Evolutionary conservation across 2,888 invertebrate species (phyloP), one percentile per base, ranked within the genome.

Genomic region (Tachystola acroxantha): DNA sequence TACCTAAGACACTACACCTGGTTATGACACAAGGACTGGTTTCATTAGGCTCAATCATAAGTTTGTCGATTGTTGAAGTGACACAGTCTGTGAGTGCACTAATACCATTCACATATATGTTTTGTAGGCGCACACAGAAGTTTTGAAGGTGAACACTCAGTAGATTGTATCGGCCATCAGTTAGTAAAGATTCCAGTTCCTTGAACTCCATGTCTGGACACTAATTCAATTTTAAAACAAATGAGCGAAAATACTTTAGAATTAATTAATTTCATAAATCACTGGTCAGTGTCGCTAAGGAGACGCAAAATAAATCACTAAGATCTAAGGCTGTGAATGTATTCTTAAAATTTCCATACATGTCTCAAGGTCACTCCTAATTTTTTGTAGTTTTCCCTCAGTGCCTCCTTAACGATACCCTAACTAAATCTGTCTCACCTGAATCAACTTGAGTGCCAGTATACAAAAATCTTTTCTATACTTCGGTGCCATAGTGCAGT

Each of bases 401-500:
- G n/a, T n/a, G n/a, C n/a, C n/a, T n/a, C n/a, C n/a, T n/a, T n/a
- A n/a, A n/a, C n/a, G n/a, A n/a, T n/a, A n/a, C n/a, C n/a, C n/a
- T n/a, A n/a, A n/a, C n/a, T n/a, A n/a, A n/a, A n/a, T n/a, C 6
- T 3, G 34, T 34, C 28, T 51, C 78, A 90, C 92, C 89, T 94
- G 94, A 48, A 96, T 91, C 14, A 96, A 77, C 71, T 94, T 94
- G 10, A 96, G 80, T 19, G 94, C 89, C 4, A 94, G 87, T 71
- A 95, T 91, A 75, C 95, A 94, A 69, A 96, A 95, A 62, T 94
- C 92, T 51, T 94, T 91, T 38, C 93, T 88, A 45, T 91, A 89
- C 60, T 89, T 89, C 10, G 92, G 88, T 36, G 88, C 84, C 50
- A 88, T 74, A 12, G 73, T 72, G 46, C 73, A 78, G 43, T 85